Conservation (phyloP, 2,113 vertebrate genomes). For the Hippocampus mohnikei region DNA sequence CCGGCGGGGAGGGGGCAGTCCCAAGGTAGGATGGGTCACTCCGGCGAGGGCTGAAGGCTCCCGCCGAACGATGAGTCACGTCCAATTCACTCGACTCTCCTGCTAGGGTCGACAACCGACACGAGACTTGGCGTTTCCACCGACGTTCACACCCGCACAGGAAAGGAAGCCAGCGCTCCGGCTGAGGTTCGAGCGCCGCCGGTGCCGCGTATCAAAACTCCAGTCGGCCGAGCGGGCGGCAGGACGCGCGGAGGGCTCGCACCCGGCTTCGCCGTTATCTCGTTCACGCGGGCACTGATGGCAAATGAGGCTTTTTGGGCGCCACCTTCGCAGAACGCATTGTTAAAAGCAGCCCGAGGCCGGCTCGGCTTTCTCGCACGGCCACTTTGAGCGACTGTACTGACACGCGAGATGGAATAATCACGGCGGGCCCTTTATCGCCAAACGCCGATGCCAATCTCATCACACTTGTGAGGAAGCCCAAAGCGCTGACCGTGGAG, state of each 20-base stretch:
- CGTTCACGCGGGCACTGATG: slow-evolving; percentile 31
- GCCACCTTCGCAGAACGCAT: slow-evolving; percentile 28
- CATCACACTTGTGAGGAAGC: neutral
- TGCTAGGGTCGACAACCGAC: slow-evolving; percentile 39
- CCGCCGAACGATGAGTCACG: slow-evolving; percentile 73
- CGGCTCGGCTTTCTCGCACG: slow-evolving; percentile 14
- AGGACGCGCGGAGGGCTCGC: too few species aligned
- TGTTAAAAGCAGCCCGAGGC: slow-evolving; percentile 19
- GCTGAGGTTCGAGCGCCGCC: too few species aligned
- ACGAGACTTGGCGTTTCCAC: neutral
- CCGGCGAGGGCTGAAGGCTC: slow-evolving; percentile 66
- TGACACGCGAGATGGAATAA: slow-evolving; percentile 14
- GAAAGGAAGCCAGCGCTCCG: too few species aligned
- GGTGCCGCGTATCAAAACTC: neutral
- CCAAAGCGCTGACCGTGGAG: neutral
- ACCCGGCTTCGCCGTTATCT: neutral
- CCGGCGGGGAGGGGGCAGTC: slow-evolving; percentile 76
- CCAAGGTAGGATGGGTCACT: slow-evolving; percentile 67
- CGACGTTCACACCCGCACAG: too few species aligned
- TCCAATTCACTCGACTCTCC: slow-evolving; percentile 94
- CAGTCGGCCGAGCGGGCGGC: slow-evolving; percentile 24
- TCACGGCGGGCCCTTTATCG: neutral
- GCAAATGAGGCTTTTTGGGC: slow-evolving; percentile 50
- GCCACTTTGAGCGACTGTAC: slow-evolving; percentile 16
- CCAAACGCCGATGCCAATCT: neutral